phyloP scores from a whole-genome alignment of 2,888 invertebrate species.

The Conistra vaccinii region DNA sequence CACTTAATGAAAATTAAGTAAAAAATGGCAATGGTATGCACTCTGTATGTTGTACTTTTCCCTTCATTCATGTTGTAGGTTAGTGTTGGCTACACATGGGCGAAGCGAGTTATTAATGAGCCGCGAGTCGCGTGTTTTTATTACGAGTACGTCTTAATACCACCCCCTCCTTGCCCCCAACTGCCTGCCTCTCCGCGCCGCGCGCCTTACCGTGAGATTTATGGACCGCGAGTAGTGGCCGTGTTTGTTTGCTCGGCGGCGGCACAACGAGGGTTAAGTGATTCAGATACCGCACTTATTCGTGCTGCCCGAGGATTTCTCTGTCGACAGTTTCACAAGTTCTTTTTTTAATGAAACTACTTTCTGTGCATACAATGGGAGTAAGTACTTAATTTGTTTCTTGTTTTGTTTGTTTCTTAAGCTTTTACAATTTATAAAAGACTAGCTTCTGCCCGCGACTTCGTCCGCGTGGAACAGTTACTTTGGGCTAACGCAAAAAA shows the following conservation, averaged over 20 bases:
- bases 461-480: too few relatives aligned
- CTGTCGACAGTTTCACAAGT: conserved; percentile 39
- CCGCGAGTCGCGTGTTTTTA: conserved; percentile 58
- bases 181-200: not conserved
- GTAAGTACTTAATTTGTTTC: conserved; percentile 10
- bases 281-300: conserved; percentile 54
- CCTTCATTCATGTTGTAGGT: not conserved
- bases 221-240: conserved; percentile 44
- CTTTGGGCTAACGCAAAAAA: too few relatives aligned
- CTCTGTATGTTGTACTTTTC: not conserved
- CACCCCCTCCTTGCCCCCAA: not conserved
- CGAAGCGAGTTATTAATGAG: conserved; percentile 65
- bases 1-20: not conserved
- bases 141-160: conserved; percentile 59
- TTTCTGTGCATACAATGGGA: conserved; percentile 12
- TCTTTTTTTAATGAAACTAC: conserved; percentile 25
- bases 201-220: conserved; percentile 42
- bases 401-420: conserved; percentile 12
- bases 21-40: not conserved
- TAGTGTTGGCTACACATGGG: not conserved
- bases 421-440: not conserved
- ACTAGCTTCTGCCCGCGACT: too few relatives aligned
- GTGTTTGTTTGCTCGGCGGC: conserved; percentile 42
- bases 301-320: conserved; percentile 22
- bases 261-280: conserved; percentile 56